Evolutionary conservation across 2,888 invertebrate genomes (phyloP), one percentile per base, ranked within the genome.

Genomic region (Lysandra bellargus): DNA sequence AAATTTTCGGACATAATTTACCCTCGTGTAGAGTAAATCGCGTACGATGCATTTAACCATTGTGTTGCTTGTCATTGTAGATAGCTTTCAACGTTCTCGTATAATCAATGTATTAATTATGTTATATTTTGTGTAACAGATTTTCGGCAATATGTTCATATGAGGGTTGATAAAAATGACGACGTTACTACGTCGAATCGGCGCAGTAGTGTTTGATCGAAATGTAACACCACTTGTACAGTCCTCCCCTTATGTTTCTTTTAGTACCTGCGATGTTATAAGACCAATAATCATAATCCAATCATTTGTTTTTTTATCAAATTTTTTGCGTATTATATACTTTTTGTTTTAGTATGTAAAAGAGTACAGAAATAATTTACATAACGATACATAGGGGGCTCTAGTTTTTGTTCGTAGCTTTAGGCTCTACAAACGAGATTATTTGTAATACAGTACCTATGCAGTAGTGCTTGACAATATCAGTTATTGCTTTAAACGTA

Each of bases 391-490:
- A 14, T 69, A 69, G 30, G 64, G 37, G 69, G 69, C 69, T 69
- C 69, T 69, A 69, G 33, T 33, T 33, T 37, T 1, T 5, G 69
- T 33, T 69, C 69, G 12, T 69, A 69, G 69, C 69, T 14, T 14
- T 33, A 69, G 33, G 69, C 69, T 69, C 69, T 69, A 69, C 5
- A 69, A 37, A 37, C 37, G 4, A 30, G 12, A 17, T 33, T 75
- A 75, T 44, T 75, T 74, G 49, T 75, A 75, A 75, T 75, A 44
- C 44, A 49, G 44, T 74, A 23, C 23, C 23, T 23, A 44, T 74
- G 74, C 44, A 44, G 30, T 75, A 75, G 75, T 75, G 75, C 75
- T 49, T 75, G 75, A 75, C 74, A 75, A 49, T 75, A 75, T 75
- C 33, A 69, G 14, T 69, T 69, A 69, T 5, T 33, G 69, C 69